Percentiles rank a stretch among this genome's conserved stretches.
Evolutionary conservation across 2,888 invertebrate genomes (phyloP).

Genomic region (Linyphia triangularis): DNA sequence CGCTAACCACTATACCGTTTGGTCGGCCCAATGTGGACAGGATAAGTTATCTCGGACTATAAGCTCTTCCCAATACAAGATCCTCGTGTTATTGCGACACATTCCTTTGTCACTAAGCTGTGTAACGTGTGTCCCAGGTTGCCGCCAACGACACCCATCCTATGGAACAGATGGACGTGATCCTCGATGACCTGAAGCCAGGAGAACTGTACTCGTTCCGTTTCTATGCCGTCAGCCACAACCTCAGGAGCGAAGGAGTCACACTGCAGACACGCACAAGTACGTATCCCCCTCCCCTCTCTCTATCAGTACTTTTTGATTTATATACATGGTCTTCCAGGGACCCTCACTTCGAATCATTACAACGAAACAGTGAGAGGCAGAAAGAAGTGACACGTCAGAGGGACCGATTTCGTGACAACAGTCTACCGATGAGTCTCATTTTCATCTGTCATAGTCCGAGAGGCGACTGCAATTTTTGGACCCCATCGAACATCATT

Average conservation of each 20-base stretch:
- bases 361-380: neutral
- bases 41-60: too few species aligned
- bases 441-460: too few species aligned
- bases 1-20: too few species aligned
- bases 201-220: slow-evolving; percentile 88
- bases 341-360: neutral
- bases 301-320: neutral
- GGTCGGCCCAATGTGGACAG: too few species aligned
- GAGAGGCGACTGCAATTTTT: too few species aligned
- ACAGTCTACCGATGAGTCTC: neutral
- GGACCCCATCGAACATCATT: too few species aligned
- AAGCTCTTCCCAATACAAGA: too few species aligned
- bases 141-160: slow-evolving; percentile 75
- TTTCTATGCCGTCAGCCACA: slow-evolving; percentile 78
- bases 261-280: slow-evolving; percentile 82
- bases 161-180: slow-evolving; percentile 80
- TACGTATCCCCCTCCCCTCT: slow-evolving; percentile 80
- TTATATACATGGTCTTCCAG: neutral
- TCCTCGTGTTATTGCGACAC: too few species aligned
- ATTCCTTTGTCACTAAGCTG: too few species aligned
- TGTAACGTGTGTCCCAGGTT: too few species aligned
- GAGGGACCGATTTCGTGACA: neutral
- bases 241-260: slow-evolving; percentile 78
- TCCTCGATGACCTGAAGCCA: slow-evolving; percentile 88
- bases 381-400: too few species aligned